Conservation (phyloP, 2,113 vertebrate genomes). For the Enhydra lutris region DNA sequence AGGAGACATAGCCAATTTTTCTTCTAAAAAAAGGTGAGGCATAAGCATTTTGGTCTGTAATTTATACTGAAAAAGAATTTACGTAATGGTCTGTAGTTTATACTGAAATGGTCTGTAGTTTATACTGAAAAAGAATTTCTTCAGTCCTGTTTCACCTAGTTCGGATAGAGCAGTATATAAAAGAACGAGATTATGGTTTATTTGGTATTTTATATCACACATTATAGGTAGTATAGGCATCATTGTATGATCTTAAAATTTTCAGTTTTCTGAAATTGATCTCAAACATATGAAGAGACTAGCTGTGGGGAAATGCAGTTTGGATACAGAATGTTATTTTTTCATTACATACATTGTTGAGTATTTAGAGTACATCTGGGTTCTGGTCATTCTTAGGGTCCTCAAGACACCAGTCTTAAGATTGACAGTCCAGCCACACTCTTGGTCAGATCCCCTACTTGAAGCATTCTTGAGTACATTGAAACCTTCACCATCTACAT, state of each 20-base stretch:
- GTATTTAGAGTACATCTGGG: not conserved
- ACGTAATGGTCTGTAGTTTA: not conserved
- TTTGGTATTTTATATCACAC: not conserved
- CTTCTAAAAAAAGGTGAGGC: not conserved
- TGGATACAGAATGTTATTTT: not conserved
- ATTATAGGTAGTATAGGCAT: not conserved
- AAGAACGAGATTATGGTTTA: not conserved
- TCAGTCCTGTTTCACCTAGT: slow-evolving; percentile 24
- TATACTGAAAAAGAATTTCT: not conserved
- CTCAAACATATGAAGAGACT: slow-evolving; percentile 22
- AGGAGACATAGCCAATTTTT: not conserved
- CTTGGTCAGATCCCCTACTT: not conserved
- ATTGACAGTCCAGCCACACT: not conserved
- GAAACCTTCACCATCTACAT: not conserved
- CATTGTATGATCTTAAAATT: slow-evolving; percentile 30
- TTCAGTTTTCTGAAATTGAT: slow-evolving; percentile 30
- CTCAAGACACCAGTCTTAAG: not conserved
- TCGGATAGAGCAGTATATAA: slow-evolving; percentile 12
- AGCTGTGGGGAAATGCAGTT: not conserved
- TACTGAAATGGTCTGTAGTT: not conserved
- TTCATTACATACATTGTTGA: not conserved
- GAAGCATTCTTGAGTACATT: not conserved
- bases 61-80: not conserved
- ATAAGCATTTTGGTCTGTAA: not conserved
- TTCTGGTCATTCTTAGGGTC: slow-evolving; percentile 13